These are phyloP conservation scores for Acholoe squamosa DNA, from an alignment of 2,888 invertebrate genomes.

Conservation along the genomic window DNA sequence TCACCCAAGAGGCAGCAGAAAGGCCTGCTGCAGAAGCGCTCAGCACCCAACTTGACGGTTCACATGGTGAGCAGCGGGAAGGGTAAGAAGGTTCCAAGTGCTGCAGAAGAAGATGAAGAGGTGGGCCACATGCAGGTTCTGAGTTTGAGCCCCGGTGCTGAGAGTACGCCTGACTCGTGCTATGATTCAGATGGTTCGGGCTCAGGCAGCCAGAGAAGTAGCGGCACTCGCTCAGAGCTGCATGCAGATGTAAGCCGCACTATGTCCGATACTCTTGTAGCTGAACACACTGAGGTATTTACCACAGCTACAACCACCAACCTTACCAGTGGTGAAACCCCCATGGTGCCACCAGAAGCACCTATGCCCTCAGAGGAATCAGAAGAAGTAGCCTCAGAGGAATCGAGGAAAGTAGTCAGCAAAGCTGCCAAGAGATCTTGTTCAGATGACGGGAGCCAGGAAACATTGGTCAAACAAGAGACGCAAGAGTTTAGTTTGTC, in stretches of 20 bases:
- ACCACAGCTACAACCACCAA: neutral
- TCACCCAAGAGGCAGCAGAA: no score
- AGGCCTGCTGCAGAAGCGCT: no score
- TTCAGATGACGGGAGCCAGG: neutral
- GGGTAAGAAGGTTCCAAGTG: neutral
- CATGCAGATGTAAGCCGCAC: constrained; percentile 66
- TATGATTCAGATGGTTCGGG: constrained; percentile 66
- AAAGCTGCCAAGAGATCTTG: no score
- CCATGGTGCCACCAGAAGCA: neutral
- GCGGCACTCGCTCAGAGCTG: neutral
- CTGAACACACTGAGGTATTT: constrained; percentile 36
- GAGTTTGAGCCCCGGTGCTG: constrained; percentile 66
- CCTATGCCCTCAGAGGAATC: no score
- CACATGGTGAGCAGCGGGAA: no score
- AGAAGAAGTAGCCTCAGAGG: neutral
- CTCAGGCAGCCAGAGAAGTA: constrained; percentile 49
- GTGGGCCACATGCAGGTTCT: neutral
- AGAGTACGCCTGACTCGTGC: constrained; percentile 67
- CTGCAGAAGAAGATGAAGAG: neutral
- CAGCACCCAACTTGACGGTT: no score
- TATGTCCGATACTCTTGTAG: constrained; percentile 65
- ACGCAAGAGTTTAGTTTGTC: constrained; percentile 7
- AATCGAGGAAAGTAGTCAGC: no score
- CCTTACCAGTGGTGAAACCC: neutral
- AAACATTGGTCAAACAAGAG: constrained; percentile 29